A percentile compares a stretch with the other conserved stretches of the same genome.
Evolutionary conservation across 2,113 vertebrate genomes (phyloP).

Genomic region (Cryptoleucopteryx plumbea): DNA sequence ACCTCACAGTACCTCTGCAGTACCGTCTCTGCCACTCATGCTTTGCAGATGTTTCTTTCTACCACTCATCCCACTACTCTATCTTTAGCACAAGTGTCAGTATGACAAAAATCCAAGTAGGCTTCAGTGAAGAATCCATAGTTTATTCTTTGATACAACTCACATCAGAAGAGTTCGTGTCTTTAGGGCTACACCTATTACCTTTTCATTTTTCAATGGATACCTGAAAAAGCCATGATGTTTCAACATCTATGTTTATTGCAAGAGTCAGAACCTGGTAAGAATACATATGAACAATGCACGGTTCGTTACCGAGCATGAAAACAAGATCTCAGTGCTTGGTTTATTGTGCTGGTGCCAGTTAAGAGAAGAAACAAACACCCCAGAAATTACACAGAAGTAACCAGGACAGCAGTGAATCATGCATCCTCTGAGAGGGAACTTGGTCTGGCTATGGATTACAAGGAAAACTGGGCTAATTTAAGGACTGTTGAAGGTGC

Average conservation of each 20-base stretch:
- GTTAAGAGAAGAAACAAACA: background rate
- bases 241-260: conserved; percentile 9
- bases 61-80: background rate
- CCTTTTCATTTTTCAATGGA: background rate
- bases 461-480: background rate
- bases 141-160: background rate
- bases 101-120: background rate
- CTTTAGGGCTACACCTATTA: background rate
- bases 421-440: background rate
- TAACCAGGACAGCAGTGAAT: background rate
- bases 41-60: background rate
- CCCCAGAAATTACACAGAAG: background rate
- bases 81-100: background rate
- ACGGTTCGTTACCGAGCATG: background rate
- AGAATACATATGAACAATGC: background rate
- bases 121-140: background rate
- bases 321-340: background rate
- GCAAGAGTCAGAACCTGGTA: conserved; percentile 16
- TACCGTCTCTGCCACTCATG: background rate
- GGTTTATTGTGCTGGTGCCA: conserved; percentile 10
- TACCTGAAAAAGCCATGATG: background rate
- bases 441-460: background rate
- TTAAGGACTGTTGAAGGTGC: background rate
- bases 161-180: background rate
- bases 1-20: background rate